Base-by-base conservation (phyloP, 2,797 vertebrate species). In the Acanthornis magna region DNA sequence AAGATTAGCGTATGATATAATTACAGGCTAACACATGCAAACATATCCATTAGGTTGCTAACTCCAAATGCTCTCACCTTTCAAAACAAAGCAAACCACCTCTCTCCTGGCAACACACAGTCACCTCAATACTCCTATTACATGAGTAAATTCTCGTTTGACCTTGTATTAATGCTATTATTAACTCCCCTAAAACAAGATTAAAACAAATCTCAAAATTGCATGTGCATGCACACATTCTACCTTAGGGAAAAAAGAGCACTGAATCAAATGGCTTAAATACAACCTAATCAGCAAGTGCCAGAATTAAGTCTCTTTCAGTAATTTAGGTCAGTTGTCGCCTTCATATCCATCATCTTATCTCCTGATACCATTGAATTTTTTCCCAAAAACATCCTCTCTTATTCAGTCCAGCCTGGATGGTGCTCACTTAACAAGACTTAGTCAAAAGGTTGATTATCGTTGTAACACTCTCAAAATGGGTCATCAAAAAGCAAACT, bases 131-230 rank as follows among this genome's bases (percentile, higher is more conserved):
- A 95, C 93, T 91, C 74, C 71, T 86, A 97, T 94, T 96, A 97
- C 85, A 86, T 20, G 77, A 92, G 77, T 84, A 95, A 96, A 95
- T 96, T 92, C 87, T 88, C 45, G n/a, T 85, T 87, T 96, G 93
- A 96, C 93, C 94, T 93, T 79, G 71, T 54, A 93, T 94, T 93
- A 97, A 96, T 79, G 88, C 90, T 95, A 91, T 96, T 90, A 96
- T 96, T 96, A 96, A 96, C 96, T 96, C 95, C 93, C 95, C 92
- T 94, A 95, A 95, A 96, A 95, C 94, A 90, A 95, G 95, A 96
- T 96, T 96, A 96, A 96, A 95, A 94, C 92, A 95, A 96, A 96
- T 96, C 95, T 95, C 94, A 95, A 96, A 96, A 96, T 93, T 96
- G 86, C 90, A 93, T 82, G 38, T 78, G 74, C 63, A 53, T 42